Evolutionary conservation across 2,113 vertebrate species (phyloP).

Genomic region (Loxodonta africana): DNA sequence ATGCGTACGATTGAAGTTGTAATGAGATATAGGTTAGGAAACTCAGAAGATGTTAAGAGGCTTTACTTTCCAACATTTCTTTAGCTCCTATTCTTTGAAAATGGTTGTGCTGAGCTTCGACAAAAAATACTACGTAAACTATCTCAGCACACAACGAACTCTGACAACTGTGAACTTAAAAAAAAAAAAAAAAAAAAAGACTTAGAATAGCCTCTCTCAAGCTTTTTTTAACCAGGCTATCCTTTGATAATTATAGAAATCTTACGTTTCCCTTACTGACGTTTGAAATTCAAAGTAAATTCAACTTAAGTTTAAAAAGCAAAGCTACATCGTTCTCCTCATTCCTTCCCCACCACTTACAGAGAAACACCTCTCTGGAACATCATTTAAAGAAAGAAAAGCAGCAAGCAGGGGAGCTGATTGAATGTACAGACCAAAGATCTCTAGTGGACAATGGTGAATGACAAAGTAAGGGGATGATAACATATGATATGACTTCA

Average conservation of each 20-base stretch:
- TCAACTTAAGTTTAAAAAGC: background rate
- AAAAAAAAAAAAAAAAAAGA: background rate
- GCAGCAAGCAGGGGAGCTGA: background rate
- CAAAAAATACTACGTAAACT: background rate
- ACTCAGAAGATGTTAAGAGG: background rate
- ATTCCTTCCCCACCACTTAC: background rate
- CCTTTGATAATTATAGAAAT: slow-evolving; percentile 21
- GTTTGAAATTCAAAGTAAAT: slow-evolving; percentile 58
- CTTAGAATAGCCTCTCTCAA: background rate
- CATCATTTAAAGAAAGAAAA: background rate
- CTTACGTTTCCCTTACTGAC: slow-evolving; percentile 29
- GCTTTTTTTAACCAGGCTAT: background rate
- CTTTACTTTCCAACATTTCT: background rate
- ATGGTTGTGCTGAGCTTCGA: background rate
- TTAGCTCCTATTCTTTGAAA: slow-evolving; percentile 18
- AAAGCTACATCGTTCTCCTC: background rate
- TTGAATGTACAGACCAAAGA: background rate
- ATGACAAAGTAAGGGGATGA: background rate
- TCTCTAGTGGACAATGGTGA: background rate
- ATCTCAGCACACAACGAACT: background rate
- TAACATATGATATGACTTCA: background rate
- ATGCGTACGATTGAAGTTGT: background rate
- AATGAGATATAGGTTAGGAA: background rate
- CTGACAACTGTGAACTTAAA: slow-evolving; percentile 39
- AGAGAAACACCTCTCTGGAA: background rate